phyloP scores from a whole-genome alignment of 1,140 invertebrate species.

The Procambarus clarkii region DNA sequence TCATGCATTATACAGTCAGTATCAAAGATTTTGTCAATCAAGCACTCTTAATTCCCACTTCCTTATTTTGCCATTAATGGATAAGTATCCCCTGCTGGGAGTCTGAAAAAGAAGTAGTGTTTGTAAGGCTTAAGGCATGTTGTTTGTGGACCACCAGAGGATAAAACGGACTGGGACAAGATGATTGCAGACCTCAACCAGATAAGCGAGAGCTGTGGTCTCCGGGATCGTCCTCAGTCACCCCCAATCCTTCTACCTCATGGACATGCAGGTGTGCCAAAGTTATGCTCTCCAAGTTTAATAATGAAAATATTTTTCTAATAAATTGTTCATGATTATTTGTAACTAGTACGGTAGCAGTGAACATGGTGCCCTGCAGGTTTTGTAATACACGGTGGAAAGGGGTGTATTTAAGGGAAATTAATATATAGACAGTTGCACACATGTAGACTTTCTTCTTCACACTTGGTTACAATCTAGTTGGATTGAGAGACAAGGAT shows the following conservation, averaged over 20 bases:
- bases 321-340: too few species aligned
- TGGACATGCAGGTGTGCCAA: conserved; percentile 52
- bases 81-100: neutral
- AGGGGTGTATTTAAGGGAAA: too few species aligned
- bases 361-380: too few species aligned
- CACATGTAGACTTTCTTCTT: too few species aligned
- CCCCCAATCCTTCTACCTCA: conserved; percentile 32
- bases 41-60: neutral
- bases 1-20: neutral
- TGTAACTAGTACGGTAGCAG: too few species aligned
- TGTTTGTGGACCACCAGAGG: conserved; percentile 68
- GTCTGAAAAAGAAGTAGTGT: neutral
- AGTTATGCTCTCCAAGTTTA: neutral
- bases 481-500: too few species aligned
- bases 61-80: neutral
- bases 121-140: conserved; percentile 39
- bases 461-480: too few species aligned
- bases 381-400: too few species aligned
- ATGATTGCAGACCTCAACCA: conserved; percentile 74
- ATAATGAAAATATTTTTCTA: neutral
- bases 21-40: conserved; percentile 2
- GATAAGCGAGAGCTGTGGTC: conserved; percentile 69
- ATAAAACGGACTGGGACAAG: conserved; percentile 74
- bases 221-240: conserved; percentile 50
- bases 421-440: too few species aligned